phyloP scores from a whole-genome alignment of 2,113 vertebrate genomes.

The Plestiodon gilberti region DNA sequence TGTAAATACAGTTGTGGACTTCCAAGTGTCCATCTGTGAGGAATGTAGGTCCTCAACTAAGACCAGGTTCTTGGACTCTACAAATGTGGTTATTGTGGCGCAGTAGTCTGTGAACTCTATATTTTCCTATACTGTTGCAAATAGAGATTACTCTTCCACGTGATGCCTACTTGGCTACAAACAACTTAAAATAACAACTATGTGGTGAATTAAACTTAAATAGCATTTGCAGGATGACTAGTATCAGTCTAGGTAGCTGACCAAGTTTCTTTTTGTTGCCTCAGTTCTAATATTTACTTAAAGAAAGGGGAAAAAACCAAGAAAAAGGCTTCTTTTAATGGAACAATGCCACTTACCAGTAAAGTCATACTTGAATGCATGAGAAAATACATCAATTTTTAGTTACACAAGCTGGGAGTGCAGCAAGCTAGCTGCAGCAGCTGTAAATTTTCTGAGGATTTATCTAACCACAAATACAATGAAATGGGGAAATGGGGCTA shows the following conservation, averaged over 20 bases:
- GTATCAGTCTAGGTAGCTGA: constrained; percentile 13
- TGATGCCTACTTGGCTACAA: neutral
- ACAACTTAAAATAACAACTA: neutral
- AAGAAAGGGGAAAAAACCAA: constrained; percentile 8
- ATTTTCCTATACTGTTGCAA: neutral
- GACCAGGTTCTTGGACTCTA: neutral
- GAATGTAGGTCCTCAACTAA: neutral
- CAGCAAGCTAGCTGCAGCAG: constrained; percentile 91
- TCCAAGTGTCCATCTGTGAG: neutral
- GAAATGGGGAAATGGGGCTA: constrained; percentile 96
- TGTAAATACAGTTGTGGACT: neutral
- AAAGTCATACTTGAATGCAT: constrained; percentile 72
- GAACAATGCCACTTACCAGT: constrained; percentile 64
- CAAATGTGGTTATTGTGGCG: neutral
- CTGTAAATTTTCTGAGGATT: constrained; percentile 91
- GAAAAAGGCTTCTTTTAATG: constrained; percentile 58
- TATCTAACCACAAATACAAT: constrained; percentile 94
- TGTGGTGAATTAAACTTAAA: constrained; percentile 18
- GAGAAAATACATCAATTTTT: constrained; percentile 72
- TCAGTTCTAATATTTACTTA: constrained; percentile 31
- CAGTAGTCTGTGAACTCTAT: neutral
- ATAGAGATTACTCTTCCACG: neutral
- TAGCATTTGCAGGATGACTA: constrained; percentile 11
- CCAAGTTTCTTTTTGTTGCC: constrained; percentile 31
- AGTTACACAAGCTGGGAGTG: constrained; percentile 78